These are phyloP conservation scores for Chionodraco myersi DNA, from an alignment of 2,113 vertebrate genomes.

Conservation along the genomic window DNA sequence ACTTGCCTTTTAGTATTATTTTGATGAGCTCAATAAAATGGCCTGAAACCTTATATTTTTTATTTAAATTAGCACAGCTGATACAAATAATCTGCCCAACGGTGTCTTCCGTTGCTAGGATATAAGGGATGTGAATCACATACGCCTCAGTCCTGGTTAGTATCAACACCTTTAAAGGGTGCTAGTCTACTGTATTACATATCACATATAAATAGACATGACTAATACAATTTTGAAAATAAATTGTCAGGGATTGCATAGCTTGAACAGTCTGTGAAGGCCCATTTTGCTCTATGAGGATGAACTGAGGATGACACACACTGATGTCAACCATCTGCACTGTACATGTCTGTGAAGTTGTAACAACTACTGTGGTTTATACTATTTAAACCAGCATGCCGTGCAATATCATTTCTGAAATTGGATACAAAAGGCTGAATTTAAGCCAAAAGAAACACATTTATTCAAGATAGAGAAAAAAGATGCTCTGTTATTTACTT, in stretches of 20 bases:
- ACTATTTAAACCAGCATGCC: not conserved
- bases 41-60: not conserved
- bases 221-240: slow-evolving; percentile 8
- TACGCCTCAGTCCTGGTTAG: slow-evolving; percentile 56
- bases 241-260: slow-evolving; percentile 12
- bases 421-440: not conserved
- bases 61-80: slow-evolving; percentile 48
- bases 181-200: slow-evolving; percentile 28
- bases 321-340: slow-evolving; percentile 38
- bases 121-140: slow-evolving; percentile 72
- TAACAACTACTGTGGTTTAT: not conserved
- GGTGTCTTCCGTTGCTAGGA: slow-evolving; percentile 73
- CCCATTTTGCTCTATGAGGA: slow-evolving; percentile 27
- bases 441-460: too few relatives aligned
- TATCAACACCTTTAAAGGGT: slow-evolving; percentile 62
- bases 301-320: slow-evolving; percentile 53
- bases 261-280: slow-evolving; percentile 25
- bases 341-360: slow-evolving; percentile 28
- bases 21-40: not conserved
- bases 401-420: not conserved
- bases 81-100: slow-evolving; percentile 46
- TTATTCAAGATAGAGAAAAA: not conserved
- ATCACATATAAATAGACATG: slow-evolving; percentile 34
- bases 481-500: not conserved
- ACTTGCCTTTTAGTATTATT: not conserved